These are phyloP conservation scores for Parasteatoda tepidariorum DNA, from an alignment of 1,140 invertebrate genomes.

Conservation along the genomic window DNA sequence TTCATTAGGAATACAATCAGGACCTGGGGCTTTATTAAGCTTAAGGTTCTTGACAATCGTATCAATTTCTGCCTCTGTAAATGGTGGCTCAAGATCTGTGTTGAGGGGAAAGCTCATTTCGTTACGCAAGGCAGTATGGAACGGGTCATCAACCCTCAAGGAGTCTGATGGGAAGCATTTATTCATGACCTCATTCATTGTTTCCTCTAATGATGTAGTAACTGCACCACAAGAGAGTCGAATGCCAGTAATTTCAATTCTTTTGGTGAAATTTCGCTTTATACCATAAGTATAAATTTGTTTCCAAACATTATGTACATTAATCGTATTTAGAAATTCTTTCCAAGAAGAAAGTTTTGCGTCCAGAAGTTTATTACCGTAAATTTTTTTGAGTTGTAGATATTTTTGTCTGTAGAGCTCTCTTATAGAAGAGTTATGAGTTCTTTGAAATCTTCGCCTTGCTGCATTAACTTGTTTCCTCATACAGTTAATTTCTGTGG, in stretches of 20 bases:
- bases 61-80: neutral
- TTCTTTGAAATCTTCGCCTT: neutral
- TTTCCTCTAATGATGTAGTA: neutral
- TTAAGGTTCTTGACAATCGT: neutral
- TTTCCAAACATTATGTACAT: neutral
- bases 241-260: neutral
- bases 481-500: neutral
- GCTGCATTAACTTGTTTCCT: neutral
- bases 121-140: neutral
- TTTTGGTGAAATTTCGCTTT: neutral
- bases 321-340: neutral
- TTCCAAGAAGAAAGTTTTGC: neutral
- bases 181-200: neutral
- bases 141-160: neutral
- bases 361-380: neutral
- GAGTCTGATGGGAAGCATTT: neutral
- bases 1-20: too few relatives aligned
- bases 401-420: neutral
- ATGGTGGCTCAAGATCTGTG: neutral
- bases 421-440: too few relatives aligned
- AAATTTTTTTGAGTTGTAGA: neutral
- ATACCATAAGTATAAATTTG: neutral
- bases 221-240: neutral
- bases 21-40: too few relatives aligned
- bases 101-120: neutral